Conservation (phyloP, 2,888 invertebrate species). For the Cynaeus angustus region DNA sequence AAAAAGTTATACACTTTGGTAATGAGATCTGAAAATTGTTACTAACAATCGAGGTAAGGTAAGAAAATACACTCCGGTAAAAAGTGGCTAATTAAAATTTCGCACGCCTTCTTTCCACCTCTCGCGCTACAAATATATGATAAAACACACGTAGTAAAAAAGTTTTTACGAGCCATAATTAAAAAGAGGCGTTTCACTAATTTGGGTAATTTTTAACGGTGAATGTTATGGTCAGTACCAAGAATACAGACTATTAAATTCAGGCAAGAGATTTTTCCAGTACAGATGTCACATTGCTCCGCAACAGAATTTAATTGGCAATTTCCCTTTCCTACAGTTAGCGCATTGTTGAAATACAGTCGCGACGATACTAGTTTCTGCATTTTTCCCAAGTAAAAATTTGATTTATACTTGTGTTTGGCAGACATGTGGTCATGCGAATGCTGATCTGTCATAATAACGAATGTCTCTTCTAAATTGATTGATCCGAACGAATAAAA, state of each 20-base stretch:
- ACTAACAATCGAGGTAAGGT: no score
- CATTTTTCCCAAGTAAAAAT: no score
- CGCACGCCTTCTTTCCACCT: conserved; percentile 11
- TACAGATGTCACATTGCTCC: conserved; percentile 24
- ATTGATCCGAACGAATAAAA: conserved; percentile 40
- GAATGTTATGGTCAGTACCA: conserved; percentile 9
- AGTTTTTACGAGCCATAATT: conserved; percentile 33
- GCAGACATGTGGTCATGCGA: conserved; percentile 28
- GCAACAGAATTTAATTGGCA: conserved; percentile 35
- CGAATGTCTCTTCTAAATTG: conserved; percentile 30
- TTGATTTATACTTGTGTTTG: conserved; percentile 29
- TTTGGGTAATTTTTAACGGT: conserved; percentile 31
- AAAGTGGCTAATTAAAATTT: conserved; percentile 29
- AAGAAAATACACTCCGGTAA: neutral
- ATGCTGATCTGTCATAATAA: conserved; percentile 35
- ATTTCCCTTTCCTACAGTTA: conserved; percentile 31
- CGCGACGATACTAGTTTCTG: conserved; percentile 11
- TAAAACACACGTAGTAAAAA: conserved; percentile 27
- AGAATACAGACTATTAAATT: conserved; percentile 10
- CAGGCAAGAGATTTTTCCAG: conserved; percentile 14
- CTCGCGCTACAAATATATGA: conserved; percentile 4
- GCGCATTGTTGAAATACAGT: conserved; percentile 34
- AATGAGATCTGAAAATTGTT: no score
- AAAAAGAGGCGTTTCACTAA: conserved; percentile 36
- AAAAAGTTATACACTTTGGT: no score